Base-by-base conservation (phyloP, 2,888 invertebrate genomes). In the Philaethria dido region DNA sequence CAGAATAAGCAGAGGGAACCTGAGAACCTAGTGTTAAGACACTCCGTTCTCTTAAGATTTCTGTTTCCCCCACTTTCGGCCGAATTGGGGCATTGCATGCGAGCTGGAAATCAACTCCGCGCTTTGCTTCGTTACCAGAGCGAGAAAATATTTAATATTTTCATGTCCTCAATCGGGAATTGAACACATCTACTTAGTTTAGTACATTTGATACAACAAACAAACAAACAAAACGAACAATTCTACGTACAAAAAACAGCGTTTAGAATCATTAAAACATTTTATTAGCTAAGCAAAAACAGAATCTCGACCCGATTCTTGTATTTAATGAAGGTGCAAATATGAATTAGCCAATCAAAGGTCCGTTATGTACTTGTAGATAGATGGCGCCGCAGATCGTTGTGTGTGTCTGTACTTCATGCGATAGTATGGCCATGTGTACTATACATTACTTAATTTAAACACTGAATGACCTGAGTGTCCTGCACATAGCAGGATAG, bases 301-400 rank as follows among this genome's bases (percentile, higher is more conserved):
- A 42, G n/a, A 57, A 57, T 57, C 20, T 25, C 57, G 57, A 16
- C 57, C 42, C 25, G 57, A 57, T 42, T 57, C 57, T 42, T 57
- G 57, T 42, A 52, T 75, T 75, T 83, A 83, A 85, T 85, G 78
- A 80, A 86, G 82, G 83, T 84, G 83, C 85, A 84, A 83, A 85
- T 83, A 85, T 84, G 82, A 84, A 88, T 88, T 85, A 88, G 82
- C 87, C 84, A 88, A 89, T 89, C 87, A 78, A 77, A 69, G 74
- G 73, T 72, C 87, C 87, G 88, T 87, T 88, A 87, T 72, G 76
- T 77, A 80, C 81, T 78, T 72, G 76, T 77, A 80, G 81, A 78
- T 81, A 83, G 83, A 79, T 81, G 87, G 88, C 89, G 88, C 87
- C 87, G 73, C 72, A 66, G 73, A 39, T 39, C 39, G 3, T 39